Conservation (phyloP, 1,140 invertebrate species). For the Euura lappo region DNA sequence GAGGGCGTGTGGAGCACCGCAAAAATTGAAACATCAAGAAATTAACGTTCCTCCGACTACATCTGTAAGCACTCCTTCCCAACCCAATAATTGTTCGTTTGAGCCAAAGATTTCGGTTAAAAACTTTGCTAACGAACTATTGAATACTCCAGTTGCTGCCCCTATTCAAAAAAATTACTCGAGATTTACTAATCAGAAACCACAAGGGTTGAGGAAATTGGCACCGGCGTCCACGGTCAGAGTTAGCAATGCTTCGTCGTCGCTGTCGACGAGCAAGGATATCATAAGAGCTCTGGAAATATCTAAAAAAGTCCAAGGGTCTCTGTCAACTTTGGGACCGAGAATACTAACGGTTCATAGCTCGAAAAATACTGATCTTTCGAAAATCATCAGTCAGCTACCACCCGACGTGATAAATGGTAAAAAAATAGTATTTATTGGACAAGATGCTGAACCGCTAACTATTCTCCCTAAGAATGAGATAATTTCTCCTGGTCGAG, state of each 20-base stretch:
- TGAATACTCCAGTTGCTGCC: neutral
- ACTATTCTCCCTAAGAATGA: neutral
- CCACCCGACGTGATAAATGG: slow-evolving; percentile 35
- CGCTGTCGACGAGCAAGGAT: neutral
- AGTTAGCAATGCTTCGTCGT: neutral
- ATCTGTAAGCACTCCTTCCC: neutral
- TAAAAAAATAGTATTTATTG: slow-evolving; percentile 43
- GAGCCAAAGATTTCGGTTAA: slow-evolving; percentile 37
- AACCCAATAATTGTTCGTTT: neutral
- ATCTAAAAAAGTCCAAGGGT: neutral
- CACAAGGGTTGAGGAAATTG: neutral
- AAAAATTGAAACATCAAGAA: neutral
- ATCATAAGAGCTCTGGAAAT: neutral
- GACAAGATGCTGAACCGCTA: slow-evolving; percentile 28
- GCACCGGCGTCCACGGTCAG: neutral
- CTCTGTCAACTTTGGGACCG: slow-evolving; percentile 15
- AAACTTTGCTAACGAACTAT: slow-evolving; percentile 36
- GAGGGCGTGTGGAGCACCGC: neutral
- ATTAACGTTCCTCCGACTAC: neutral
- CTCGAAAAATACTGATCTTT: slow-evolving; percentile 35
- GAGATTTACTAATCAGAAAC: neutral
- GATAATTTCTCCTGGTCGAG: neutral
- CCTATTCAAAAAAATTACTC: neutral
- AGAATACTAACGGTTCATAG: slow-evolving; percentile 40
- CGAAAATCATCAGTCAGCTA: slow-evolving; percentile 40